phyloP scores from a whole-genome alignment of 30 jellyfish, hydroid and myxozoan species.

The Clytia hemisphaerica region DNA sequence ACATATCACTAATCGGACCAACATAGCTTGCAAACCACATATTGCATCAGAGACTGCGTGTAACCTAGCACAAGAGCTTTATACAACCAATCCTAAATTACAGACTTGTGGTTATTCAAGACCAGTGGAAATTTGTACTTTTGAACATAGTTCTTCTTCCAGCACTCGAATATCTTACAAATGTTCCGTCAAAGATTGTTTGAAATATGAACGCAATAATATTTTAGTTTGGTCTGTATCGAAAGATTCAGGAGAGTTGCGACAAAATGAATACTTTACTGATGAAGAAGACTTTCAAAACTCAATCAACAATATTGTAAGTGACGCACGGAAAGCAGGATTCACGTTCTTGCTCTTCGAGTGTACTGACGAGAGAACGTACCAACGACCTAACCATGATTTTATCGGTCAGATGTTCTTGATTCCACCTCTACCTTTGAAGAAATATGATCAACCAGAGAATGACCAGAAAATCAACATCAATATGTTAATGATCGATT shows the following conservation, averaged over 20 bases:
- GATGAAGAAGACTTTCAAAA: background rate
- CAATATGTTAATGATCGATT: slow-evolving; percentile 51
- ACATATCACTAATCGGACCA: too few species aligned
- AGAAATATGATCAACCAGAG: background rate
- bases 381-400: background rate
- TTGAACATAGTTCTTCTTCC: background rate
- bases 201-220: background rate
- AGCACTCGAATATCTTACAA: background rate
- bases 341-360: slow-evolving; percentile 40
- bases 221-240: background rate
- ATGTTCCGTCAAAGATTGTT: slow-evolving; percentile 5
- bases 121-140: background rate
- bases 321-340: background rate
- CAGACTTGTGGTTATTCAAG: slow-evolving; percentile 22
- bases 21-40: slow-evolving; percentile 52
- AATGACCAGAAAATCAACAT: slow-evolving; percentile 11
- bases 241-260: background rate
- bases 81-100: slow-evolving; percentile 23
- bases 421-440: slow-evolving; percentile 16
- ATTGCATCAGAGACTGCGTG: slow-evolving; percentile 47
- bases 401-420: slow-evolving; percentile 28
- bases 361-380: slow-evolving; percentile 12
- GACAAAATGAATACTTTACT: background rate
- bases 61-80: slow-evolving; percentile 32
- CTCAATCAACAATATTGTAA: background rate